These are phyloP conservation scores for Cirrhinus molitorella DNA, from an alignment of 2,797 vertebrate genomes.

Conservation along the genomic window DNA sequence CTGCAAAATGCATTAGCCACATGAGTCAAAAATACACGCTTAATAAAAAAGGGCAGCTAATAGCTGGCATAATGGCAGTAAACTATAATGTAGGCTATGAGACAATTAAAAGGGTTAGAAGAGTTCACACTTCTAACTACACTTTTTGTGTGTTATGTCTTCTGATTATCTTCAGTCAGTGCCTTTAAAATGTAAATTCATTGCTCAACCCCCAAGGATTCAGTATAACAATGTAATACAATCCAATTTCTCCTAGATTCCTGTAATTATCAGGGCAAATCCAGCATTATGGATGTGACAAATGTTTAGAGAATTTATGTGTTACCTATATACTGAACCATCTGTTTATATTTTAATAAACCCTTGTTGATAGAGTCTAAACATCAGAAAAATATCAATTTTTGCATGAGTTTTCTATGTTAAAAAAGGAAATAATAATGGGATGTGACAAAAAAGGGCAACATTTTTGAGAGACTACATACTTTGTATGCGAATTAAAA, in stretches of 20 bases:
- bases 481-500: too few relatives aligned
- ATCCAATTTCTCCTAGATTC: neutral
- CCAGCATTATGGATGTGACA: too few relatives aligned
- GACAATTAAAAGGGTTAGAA: neutral
- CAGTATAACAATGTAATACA: neutral
- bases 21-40: neutral
- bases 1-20: neutral
- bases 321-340: too few relatives aligned
- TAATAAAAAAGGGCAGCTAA: neutral
- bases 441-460: too few relatives aligned
- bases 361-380: too few relatives aligned
- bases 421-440: too few relatives aligned
- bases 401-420: too few relatives aligned
- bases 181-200: neutral
- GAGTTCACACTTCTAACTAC: neutral
- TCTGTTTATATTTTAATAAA: too few relatives aligned
- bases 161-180: neutral
- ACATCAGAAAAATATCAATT: too few relatives aligned
- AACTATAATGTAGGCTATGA: neutral
- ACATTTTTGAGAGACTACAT: too few relatives aligned
- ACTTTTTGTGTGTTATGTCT: neutral
- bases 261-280: neutral
- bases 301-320: too few relatives aligned
- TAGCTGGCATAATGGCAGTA: neutral
- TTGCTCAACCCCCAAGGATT: neutral